Evolutionary conservation across 2,113 vertebrate genomes (phyloP).

Genomic region (Eurypyga helias): DNA sequence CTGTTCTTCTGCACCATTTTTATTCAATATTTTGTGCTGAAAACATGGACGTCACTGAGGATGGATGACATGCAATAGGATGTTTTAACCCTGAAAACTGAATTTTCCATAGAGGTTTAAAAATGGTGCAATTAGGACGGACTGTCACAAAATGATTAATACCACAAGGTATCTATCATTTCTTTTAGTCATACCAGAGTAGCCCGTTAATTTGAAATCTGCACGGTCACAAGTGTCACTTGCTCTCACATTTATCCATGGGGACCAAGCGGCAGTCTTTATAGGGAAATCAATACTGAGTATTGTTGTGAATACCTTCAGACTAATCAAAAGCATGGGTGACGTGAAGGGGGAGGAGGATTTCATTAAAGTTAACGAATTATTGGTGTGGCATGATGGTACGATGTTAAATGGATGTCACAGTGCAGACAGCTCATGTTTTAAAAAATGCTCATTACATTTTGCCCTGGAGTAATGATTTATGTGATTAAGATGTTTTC

Average conservation of each 20-base stretch:
- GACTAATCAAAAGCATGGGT: background rate
- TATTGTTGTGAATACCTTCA: background rate
- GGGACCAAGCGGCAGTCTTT: conserved; percentile 26
- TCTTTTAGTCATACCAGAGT: conserved; percentile 30
- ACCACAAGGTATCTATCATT: conserved; percentile 40
- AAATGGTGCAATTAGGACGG: conserved; percentile 50
- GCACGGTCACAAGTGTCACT: conserved; percentile 45
- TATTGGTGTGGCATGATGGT: background rate
- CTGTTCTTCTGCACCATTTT: background rate
- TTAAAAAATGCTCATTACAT: conserved; percentile 40
- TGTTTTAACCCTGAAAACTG: conserved; percentile 56
- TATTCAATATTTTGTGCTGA: background rate
- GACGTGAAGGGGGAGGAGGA: background rate
- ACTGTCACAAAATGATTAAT: conserved; percentile 73
- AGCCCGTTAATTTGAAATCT: conserved; percentile 72
- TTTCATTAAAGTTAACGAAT: conserved; percentile 1
- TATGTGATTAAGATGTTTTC: background rate
- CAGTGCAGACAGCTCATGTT: conserved; percentile 13
- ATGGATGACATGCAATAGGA: conserved; percentile 1
- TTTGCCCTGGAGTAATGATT: conserved; percentile 29
- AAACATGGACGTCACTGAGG: background rate
- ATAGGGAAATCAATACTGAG: conserved; percentile 12
- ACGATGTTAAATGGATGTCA: conserved; percentile 1
- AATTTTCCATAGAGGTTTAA: conserved; percentile 57
- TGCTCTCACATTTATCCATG: conserved; percentile 42